Percentiles rank a stretch among this genome's conserved stretches.
Evolutionary conservation across 2,888 invertebrate species (phyloP).

Genomic region (Plagodis pulveraria): DNA sequence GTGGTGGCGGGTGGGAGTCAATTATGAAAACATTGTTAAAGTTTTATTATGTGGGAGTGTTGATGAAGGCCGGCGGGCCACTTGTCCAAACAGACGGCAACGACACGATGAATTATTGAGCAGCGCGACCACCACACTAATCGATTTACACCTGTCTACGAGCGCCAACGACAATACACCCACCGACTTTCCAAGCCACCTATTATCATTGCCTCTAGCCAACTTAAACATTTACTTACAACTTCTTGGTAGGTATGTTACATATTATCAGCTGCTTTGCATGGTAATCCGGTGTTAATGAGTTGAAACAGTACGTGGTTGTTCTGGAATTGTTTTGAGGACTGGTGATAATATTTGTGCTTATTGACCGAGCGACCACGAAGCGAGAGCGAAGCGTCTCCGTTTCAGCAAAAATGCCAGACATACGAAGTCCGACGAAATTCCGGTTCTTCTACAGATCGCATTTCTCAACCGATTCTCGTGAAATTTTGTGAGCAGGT

Average conservation of each 20-base stretch:
- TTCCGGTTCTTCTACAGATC: too few relatives aligned
- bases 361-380: too few relatives aligned
- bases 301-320: too few relatives aligned
- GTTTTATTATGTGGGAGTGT: conserved; percentile 76
- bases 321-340: too few relatives aligned
- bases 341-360: too few relatives aligned
- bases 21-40: conserved; percentile 83
- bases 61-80: conserved; percentile 77
- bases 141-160: conserved; percentile 78
- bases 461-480: too few relatives aligned
- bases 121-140: conserved; percentile 66
- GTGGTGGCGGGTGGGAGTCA: conserved; percentile 61
- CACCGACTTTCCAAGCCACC: conserved; percentile 12
- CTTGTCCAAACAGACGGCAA: conserved; percentile 78
- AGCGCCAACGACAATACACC: conserved; percentile 19
- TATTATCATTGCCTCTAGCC: conserved; percentile 23
- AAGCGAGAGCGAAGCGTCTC: too few relatives aligned
- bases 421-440: too few relatives aligned
- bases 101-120: conserved; percentile 78
- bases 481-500: too few relatives aligned
- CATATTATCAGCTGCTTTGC: not conserved
- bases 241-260: not conserved
- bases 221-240: conserved; percentile 2
- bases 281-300: conserved; percentile 6
- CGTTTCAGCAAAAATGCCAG: too few relatives aligned